Evolutionary conservation across 2,797 vertebrate genomes (phyloP).

Genomic region (Microchirus variegatus): DNA sequence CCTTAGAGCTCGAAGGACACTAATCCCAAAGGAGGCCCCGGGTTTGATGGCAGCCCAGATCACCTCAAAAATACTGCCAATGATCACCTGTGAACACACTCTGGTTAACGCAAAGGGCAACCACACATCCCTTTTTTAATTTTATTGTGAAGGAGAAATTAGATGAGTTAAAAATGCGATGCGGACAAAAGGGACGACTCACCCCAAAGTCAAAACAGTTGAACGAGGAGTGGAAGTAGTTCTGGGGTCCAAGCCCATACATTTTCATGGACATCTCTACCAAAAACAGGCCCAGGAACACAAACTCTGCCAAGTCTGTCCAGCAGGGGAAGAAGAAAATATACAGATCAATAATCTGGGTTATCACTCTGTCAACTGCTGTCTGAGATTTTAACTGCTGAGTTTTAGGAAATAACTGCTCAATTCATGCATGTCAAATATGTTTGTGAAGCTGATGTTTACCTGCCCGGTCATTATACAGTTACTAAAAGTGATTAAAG

Average conservation of each 20-base stretch:
- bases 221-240: constrained; percentile 97
- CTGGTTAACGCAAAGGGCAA: background rate
- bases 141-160: too few species aligned
- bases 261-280: constrained; percentile 98
- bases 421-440: too few species aligned
- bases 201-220: constrained; percentile 99
- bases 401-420: constrained; percentile 12
- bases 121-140: background rate
- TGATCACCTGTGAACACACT: constrained; percentile 87
- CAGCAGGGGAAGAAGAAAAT: constrained; percentile 16
- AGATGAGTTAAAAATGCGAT: background rate
- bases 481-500: too few species aligned
- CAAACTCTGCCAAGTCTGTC: constrained; percentile 96
- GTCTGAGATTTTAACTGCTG: constrained; percentile 18
- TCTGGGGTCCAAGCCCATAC: constrained; percentile 94
- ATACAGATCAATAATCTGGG: constrained; percentile 28
- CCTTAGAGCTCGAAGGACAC: constrained; percentile 91
- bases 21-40: constrained; percentile 95
- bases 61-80: constrained; percentile 97
- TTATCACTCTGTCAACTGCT: constrained; percentile 21
- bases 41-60: constrained; percentile 96
- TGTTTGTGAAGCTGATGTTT: background rate
- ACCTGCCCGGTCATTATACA: too few species aligned
- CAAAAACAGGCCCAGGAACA: constrained; percentile 95
- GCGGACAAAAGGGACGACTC: constrained; percentile 59